phyloP scores from a whole-genome alignment of 1,140 invertebrate species.

The Rhyzopertha dominica region DNA sequence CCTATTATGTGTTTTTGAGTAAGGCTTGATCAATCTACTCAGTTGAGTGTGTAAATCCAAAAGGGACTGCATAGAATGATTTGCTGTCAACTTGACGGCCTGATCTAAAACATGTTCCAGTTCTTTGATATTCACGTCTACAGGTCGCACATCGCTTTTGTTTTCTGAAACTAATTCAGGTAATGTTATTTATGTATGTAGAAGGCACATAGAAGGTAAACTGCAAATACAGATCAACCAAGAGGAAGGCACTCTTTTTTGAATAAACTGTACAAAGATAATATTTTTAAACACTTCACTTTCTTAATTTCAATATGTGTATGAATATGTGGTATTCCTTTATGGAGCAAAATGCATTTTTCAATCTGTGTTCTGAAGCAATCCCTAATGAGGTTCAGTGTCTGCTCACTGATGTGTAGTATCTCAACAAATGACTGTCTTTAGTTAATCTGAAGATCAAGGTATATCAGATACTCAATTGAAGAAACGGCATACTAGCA shows the following conservation, averaged over 20 bases:
- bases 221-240: no score
- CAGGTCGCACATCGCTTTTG: conserved; percentile 37
- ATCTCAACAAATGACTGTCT: no score
- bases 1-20: conserved; percentile 50
- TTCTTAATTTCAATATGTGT: conserved; percentile 6
- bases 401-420: no score
- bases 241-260: conserved; percentile 4
- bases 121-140: conserved; percentile 56
- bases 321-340: no score
- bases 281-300: neutral
- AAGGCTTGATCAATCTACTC: conserved; percentile 51
- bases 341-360: no score
- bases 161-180: conserved; percentile 24
- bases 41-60: conserved; percentile 60
- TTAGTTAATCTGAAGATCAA: no score
- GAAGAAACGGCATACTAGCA: no score
- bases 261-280: neutral
- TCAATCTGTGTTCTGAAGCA: no score
- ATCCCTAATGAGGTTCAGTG: no score
- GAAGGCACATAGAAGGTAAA: no score
- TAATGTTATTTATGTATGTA: no score
- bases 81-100: conserved; percentile 51
- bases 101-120: conserved; percentile 54
- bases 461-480: no score
- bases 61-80: conserved; percentile 54